Percentiles rank a stretch among this genome's conserved stretches.
phyloP scores from a whole-genome alignment of 1,140 invertebrate genomes.

The Adoxophyes honmai region DNA sequence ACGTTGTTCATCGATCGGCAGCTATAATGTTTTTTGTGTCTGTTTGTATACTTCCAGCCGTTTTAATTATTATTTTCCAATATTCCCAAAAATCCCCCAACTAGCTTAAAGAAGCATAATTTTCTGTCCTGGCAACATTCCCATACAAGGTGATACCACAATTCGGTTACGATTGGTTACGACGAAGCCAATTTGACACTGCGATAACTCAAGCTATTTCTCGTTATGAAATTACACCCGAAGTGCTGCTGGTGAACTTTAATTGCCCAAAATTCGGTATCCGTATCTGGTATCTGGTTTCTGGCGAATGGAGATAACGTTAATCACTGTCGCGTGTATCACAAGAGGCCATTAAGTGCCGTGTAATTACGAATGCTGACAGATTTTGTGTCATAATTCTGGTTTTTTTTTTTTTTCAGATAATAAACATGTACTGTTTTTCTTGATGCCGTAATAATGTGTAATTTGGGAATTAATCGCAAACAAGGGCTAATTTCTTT shows the following conservation, averaged over 20 bases:
- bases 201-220: slow-evolving; percentile 6
- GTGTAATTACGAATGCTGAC: slow-evolving; percentile 1
- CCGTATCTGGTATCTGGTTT: not conserved
- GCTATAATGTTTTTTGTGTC: too few species aligned
- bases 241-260: not conserved
- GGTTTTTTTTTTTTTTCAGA: not conserved
- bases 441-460: not conserved
- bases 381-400: slow-evolving; percentile 11
- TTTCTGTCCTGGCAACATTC: too few species aligned
- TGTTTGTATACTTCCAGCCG: too few species aligned
- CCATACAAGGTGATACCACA: not conserved
- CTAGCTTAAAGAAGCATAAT: too few species aligned
- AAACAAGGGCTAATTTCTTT: slow-evolving; percentile 7
- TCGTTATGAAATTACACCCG: slow-evolving; percentile 8
- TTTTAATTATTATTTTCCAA: too few species aligned
- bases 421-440: not conserved
- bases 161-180: not conserved
- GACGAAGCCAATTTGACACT: slow-evolving; percentile 5
- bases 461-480: slow-evolving; percentile 12
- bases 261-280: slow-evolving; percentile 10
- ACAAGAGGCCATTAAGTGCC: not conserved
- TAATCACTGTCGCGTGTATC: slow-evolving; percentile 8
- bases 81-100: too few species aligned
- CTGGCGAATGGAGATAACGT: slow-evolving; percentile 9
- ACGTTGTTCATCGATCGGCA: too few species aligned